Evolutionary conservation across 2,888 invertebrate genomes (phyloP).

Genomic region (Tipula vernalis): DNA sequence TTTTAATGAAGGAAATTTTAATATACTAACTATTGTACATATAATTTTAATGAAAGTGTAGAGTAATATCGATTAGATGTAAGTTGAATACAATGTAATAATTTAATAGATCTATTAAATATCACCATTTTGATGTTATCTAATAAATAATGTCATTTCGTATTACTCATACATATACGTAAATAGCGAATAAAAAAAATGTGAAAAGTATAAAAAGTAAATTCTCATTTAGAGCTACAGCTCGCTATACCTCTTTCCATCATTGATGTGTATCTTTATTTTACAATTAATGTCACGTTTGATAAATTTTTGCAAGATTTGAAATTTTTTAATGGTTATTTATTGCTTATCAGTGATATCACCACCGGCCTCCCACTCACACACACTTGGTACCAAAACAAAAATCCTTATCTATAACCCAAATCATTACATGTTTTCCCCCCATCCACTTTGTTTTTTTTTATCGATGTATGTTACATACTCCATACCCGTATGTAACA

Average conservation of each 20-base stretch:
- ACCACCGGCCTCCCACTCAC: background rate
- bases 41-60: too few relatives aligned
- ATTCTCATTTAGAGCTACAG: background rate
- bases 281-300: background rate
- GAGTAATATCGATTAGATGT: too few relatives aligned
- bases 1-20: too few relatives aligned
- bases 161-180: background rate
- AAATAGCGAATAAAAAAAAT: background rate
- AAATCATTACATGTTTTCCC: background rate
- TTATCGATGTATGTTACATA: background rate
- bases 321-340: background rate
- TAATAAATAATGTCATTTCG: background rate
- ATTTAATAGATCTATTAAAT: background rate
- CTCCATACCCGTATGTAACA: background rate
- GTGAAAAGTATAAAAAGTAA: background rate
- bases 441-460: background rate
- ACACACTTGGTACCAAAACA: background rate
- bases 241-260: background rate
- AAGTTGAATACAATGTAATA: background rate
- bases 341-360: conserved; percentile 4
- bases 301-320: background rate
- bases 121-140: background rate
- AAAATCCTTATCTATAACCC: background rate
- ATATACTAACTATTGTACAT: too few relatives aligned
- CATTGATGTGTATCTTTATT: background rate